Evolutionary conservation across 2,888 invertebrate genomes (phyloP), one percentile per base, ranked within the genome.

Genomic region (Hirtodrosophila histrioides): DNA sequence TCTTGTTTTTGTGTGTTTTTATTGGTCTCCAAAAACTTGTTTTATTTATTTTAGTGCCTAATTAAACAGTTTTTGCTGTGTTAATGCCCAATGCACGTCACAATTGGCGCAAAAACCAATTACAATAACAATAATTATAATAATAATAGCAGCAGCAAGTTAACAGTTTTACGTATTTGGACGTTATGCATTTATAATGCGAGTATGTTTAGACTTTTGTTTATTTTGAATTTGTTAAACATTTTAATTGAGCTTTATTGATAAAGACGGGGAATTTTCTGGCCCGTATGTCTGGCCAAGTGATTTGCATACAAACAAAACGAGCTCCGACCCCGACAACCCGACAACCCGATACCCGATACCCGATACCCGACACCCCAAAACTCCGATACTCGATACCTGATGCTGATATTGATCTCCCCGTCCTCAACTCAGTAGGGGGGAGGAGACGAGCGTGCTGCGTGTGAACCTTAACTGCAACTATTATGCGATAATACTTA

Each of bases 281-380:
- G n/a, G n/a, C n/a, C n/a, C n/a, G n/a, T n/a, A n/a, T n/a, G 29
- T 29, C 17, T 17, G 17, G 67, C 39, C 46, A 36, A 17, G 17
- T 17, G 17, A 80, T 78, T 80, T 75, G 73, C 79, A 76, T 76
- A 82, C 70, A 73, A 78, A 78, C 62, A 71, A 77, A 77, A 62
- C 63, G 49, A 50, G 65, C 36, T 45, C 36, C 24, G 45, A 11
- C 12, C 12, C 24, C 23, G 31, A 31, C 7, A 8, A 12, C n/a
- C 7, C 4, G 12, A 17, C 2, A 17, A 1, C 17, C 17, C 17
- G 17, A 17, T 7, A 2, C 5, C 3, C 17, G 31, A 7, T 8
- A 27, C 5, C 3, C 17, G 31, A 7, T 8, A 27, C 27, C 6
- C 31, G 3, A 31, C 6, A 6, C 27, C 6, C n/a, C n/a, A n/a